Conservation (phyloP, 2,113 vertebrate species). For the Zapus hudsonius region DNA sequence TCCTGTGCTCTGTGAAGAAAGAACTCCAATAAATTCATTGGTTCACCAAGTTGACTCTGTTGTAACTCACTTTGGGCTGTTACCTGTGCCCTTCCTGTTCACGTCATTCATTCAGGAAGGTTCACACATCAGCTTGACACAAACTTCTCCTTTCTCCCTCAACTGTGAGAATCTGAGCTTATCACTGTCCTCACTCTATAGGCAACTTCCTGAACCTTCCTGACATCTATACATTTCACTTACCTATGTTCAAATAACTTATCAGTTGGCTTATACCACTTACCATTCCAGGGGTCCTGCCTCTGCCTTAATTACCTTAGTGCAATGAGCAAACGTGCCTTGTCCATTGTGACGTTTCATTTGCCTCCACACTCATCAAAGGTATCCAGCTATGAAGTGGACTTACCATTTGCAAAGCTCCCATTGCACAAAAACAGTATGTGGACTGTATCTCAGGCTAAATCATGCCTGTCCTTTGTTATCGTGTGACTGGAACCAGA, state of each 20-base stretch:
- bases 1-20: too few species aligned
- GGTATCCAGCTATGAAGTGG: not conserved
- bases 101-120: too few species aligned
- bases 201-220: not conserved
- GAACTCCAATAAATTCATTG: too few species aligned
- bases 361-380: not conserved
- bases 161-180: not conserved
- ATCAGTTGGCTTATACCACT: not conserved
- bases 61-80: too few species aligned
- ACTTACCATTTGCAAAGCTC: not conserved
- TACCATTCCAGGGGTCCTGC: not conserved
- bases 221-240: not conserved
- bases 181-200: not conserved
- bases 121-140: not conserved
- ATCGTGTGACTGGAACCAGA: not conserved
- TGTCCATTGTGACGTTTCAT: not conserved
- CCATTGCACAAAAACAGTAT: not conserved
- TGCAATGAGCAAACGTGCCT: not conserved
- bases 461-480: not conserved
- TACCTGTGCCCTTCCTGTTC: too few species aligned
- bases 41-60: too few species aligned
- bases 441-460: not conserved
- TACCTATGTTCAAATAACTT: not conserved
- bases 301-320: not conserved
- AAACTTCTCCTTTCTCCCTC: not conserved